Percentiles rank a stretch among this genome's conserved stretches.
These are phyloP conservation scores for Aspidiotus rigidus DNA, from an alignment of 2,888 invertebrate species.

Conservation along the genomic window DNA sequence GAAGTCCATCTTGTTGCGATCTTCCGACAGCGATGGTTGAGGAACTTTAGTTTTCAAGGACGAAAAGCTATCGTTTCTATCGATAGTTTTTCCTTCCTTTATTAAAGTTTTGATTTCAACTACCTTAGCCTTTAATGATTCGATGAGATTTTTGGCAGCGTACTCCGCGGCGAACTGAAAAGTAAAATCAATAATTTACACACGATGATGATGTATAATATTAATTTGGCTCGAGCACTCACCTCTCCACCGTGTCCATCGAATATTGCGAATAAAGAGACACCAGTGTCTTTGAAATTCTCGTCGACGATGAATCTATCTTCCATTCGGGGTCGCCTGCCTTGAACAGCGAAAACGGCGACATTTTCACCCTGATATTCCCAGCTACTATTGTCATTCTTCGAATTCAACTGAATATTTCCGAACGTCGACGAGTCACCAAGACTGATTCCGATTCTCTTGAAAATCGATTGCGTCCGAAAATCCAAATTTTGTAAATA, in stretches of 20 bases:
- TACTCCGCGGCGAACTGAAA: conserved; percentile 77
- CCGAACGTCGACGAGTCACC: conserved; percentile 29
- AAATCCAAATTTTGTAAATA: conserved; percentile 75
- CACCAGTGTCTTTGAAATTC: conserved; percentile 72
- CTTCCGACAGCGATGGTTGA: neutral
- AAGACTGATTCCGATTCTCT: conserved; percentile 35
- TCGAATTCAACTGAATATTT: conserved; percentile 37
- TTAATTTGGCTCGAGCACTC: conserved; percentile 36
- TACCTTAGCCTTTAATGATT: conserved; percentile 67
- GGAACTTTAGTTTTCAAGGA: conserved; percentile 1
- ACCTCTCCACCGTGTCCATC: conserved; percentile 92
- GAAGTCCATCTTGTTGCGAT: conserved; percentile 14
- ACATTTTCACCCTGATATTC: conserved; percentile 64
- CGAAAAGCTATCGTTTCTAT: neutral
- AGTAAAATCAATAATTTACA: conserved; percentile 34
- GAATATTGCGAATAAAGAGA: conserved; percentile 83
- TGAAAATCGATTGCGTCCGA: conserved; percentile 46
- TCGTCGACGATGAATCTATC: conserved; percentile 83
- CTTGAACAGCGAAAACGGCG: conserved; percentile 83
- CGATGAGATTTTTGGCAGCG: conserved; percentile 76
- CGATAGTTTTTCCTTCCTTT: conserved; percentile 43
- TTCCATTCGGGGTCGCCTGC: conserved; percentile 85
- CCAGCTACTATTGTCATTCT: conserved; percentile 54
- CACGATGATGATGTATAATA: neutral
- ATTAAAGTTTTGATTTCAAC: conserved; percentile 61